Base-by-base conservation (phyloP, 23 tunicate genomes). In the Oikopleura vanhoeffeni region DNA sequence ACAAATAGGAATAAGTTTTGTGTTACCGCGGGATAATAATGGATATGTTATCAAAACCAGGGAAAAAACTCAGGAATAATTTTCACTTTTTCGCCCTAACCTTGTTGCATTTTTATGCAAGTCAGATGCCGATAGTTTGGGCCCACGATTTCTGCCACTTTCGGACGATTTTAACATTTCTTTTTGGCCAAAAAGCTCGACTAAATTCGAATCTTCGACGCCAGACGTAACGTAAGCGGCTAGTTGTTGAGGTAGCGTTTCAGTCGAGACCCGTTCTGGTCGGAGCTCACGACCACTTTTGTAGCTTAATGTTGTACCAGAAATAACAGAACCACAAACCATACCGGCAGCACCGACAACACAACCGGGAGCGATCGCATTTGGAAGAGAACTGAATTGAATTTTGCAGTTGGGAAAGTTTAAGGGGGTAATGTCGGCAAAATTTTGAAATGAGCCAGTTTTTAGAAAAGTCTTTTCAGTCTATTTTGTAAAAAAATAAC, bases 281-380 rank as follows among this genome's bases (percentile, higher is more conserved):
- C 35, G 34, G 2, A 71, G 38, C 27, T 13, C 35, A 2, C 79
- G 79, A 2, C 79, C 79, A 32, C 34, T 18, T 13, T 18, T 30
- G 38, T 71, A 71, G 79, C 79, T 71, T 3, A 71, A 30, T 28
- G 27, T 30, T 2, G 79, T 71, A 2, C 79, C 79, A 2, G 79
- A 71, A 71, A 71, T 71, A 30, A 71, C 79, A 2, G 79, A 18
- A 32, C 79, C 79, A 32, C 79, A 71, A 30, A 71, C 79, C 79
- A 71, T 71, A 32, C 79, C 79, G 35, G 79, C 79, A 28, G 79
- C 79, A 32, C 79, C 79, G 2, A 71, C 79, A 71, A 71, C 79
- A 30, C 79, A 71, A 18, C 79, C 79, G 35, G 79, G 79, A 33
- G 79, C 79, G 38, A 71, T 71, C 79, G 79, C 27, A 30, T 30